Conservation (phyloP, 2,113 vertebrate species). For the Hemibagrus wyckioides region DNA sequence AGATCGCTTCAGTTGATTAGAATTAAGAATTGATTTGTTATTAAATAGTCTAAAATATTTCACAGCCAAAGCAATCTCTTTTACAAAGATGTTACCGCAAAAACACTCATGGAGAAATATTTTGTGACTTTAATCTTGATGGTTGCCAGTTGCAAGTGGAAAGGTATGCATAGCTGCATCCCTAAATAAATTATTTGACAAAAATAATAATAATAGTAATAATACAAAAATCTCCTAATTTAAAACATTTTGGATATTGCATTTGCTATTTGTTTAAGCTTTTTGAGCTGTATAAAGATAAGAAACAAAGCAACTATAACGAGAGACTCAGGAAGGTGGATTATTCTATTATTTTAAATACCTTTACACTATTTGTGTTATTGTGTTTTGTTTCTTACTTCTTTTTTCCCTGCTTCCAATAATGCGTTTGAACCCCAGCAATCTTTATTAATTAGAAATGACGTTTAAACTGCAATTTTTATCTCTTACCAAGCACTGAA, state of each 20-base stretch:
- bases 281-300: background rate
- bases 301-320: background rate
- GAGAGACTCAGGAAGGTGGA: background rate
- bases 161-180: background rate
- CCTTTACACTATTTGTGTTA: background rate
- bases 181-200: background rate
- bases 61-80: background rate
- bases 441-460: background rate
- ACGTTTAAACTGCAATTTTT: background rate
- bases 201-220: no score
- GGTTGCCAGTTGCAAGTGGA: no score
- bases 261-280: background rate
- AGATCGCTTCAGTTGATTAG: background rate
- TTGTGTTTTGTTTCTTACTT: background rate
- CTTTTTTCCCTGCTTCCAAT: background rate
- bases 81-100: background rate
- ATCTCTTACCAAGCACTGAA: slow-evolving; percentile 76
- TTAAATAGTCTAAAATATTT: background rate
- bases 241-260: background rate
- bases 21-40: background rate
- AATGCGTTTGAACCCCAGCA: background rate
- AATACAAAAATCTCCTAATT: background rate
- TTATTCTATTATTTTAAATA: background rate
- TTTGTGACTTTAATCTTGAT: background rate
- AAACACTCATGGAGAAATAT: background rate